A percentile compares a stretch with the other conserved stretches of the same genome.
These are phyloP conservation scores for Melanotaenia trifasciata DNA, from an alignment of 2,797 vertebrate genomes.

Conservation along the genomic window DNA sequence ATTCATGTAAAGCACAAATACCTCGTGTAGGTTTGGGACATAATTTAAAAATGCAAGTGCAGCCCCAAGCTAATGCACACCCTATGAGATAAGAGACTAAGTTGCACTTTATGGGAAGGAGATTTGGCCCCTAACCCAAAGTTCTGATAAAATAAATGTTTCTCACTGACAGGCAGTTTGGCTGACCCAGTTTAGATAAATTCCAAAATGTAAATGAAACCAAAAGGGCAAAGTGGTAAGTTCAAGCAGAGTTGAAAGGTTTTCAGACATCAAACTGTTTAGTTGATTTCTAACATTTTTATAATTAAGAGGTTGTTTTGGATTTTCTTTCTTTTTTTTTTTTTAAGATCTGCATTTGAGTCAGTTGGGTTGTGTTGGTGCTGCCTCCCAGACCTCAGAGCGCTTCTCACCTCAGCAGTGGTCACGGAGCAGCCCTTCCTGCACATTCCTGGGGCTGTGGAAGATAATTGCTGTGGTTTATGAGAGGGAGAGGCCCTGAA, in stretches of 20 bases:
- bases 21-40: conserved; percentile 29
- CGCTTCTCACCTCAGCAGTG: conserved; percentile 77
- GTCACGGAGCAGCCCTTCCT: conserved; percentile 80
- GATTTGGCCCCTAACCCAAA: conserved; percentile 60
- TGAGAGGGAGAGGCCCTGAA: conserved; percentile 76
- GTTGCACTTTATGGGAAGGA: conserved; percentile 49
- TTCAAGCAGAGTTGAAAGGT: conserved; percentile 10
- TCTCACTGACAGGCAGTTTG: conserved; percentile 70
- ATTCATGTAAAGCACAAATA: conserved; percentile 11
- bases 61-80: conserved; percentile 55
- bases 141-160: conserved; percentile 76
- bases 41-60: conserved; percentile 39
- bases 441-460: conserved; percentile 80
- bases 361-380: conserved; percentile 46
- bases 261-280: conserved; percentile 25
- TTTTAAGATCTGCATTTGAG: conserved; percentile 1
- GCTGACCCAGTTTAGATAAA: conserved; percentile 80
- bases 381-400: conserved; percentile 68
- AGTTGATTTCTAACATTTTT: conserved; percentile 38
- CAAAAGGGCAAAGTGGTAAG: conserved; percentile 40
- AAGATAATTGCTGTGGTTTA: conserved; percentile 82
- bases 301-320: conserved; percentile 36
- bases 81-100: conserved; percentile 63
- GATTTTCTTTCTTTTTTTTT: neutral
- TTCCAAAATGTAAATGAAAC: conserved; percentile 74